Conservation (phyloP, 2,888 invertebrate genomes). For the Macrophya annulata region DNA sequence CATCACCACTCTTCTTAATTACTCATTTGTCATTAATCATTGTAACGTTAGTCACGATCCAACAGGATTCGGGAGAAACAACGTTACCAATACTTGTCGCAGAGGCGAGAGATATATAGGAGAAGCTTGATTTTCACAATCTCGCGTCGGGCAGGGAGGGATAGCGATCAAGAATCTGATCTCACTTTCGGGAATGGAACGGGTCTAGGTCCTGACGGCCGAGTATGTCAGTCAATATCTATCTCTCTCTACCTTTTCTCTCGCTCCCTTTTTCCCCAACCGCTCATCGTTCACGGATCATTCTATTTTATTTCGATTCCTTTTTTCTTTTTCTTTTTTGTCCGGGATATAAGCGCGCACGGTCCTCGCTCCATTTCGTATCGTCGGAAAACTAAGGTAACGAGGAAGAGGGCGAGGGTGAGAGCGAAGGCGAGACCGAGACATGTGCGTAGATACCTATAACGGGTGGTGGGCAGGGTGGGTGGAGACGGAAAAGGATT, state of each 20-base stretch:
- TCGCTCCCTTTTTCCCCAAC: neutral
- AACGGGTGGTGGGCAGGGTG: slow-evolving; percentile 1
- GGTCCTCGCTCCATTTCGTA: slow-evolving; percentile 19
- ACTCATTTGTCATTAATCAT: neutral
- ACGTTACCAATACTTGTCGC: neutral
- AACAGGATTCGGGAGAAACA: neutral
- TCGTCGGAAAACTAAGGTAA: slow-evolving; percentile 57
- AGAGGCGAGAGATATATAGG: no score
- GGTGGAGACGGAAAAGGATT: slow-evolving; percentile 65
- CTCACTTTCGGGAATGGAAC: slow-evolving; percentile 5
- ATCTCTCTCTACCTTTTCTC: neutral
- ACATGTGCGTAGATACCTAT: neutral
- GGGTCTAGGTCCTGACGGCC: neutral
- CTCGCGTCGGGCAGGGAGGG: neutral
- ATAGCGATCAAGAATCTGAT: slow-evolving; percentile 5
- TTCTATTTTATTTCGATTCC: slow-evolving; percentile 6
- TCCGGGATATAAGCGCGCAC: neutral
- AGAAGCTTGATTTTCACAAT: neutral
- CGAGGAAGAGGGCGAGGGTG: slow-evolving; percentile 43
- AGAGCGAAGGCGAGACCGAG: slow-evolving; percentile 41
- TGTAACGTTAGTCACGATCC: neutral
- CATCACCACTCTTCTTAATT: neutral
- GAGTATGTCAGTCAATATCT: slow-evolving; percentile 33
- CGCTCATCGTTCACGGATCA: slow-evolving; percentile 25
- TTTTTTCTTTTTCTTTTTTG: neutral